Evolutionary conservation across 2,797 vertebrate species (phyloP), one percentile per base, ranked within the genome.

Genomic region (Anisognathus igniventris): DNA sequence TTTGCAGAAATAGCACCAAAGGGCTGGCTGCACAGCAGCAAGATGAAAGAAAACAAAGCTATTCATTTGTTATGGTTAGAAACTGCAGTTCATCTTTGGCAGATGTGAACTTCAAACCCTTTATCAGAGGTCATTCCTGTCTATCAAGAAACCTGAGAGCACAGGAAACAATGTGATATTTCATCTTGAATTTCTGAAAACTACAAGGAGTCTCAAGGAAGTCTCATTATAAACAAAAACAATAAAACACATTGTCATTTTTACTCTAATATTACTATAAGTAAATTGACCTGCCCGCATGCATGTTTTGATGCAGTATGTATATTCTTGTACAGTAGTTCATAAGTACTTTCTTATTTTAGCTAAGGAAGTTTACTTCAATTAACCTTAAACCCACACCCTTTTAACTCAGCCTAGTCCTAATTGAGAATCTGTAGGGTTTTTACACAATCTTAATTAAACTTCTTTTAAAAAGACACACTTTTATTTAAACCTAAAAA

Each of bases 181-280:
- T 95, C 20, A 79, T 62, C 93, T 5, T 27, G 24, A 90, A 79
- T 60, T 79, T 84, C 84, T 75, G 58, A 81, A 86, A 91, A 73
- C 60, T 56, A 60, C 19, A 76, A 31, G 19, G 51, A 74, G 20
- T 12, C 12, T 54, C 60, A 68, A 10, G 6, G 48, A 77, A 67
- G 45, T 31, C 30, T 31, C 30, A 57, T 60, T 57, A 56, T 58
- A 91, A 91, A 3, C 10, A 48, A 53, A 86, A 28, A 2, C 22
- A 82, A 40, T 51, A 77, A 70, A 66, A 35, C 7, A 51, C 20
- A 20, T 1, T 15, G 37, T 37, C 12, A 24, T 73, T 91, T 88
- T 92, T 45, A 91, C 23, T 73, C 15, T 2, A 83, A 20, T 54
- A 47, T 11, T 60, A 66, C 37, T 86, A 54, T 25, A 27, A 77